phyloP scores from a whole-genome alignment of 2,888 invertebrate genomes.

The Aleiodes testaceus region DNA sequence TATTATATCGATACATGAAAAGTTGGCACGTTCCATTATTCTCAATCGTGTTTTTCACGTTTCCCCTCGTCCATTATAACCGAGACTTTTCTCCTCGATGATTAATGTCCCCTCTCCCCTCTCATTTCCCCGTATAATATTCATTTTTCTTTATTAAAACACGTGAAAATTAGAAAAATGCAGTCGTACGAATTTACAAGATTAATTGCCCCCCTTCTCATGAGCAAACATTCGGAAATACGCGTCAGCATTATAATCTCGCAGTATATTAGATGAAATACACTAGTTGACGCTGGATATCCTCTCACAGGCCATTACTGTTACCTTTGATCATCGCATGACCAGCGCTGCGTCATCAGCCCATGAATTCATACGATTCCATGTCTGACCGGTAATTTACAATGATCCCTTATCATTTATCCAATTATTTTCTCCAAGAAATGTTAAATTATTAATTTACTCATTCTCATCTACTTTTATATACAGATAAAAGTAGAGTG shows the following conservation, averaged over 20 bases:
- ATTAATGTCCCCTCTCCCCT: conserved; percentile 4
- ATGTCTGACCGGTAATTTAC: conserved; percentile 66
- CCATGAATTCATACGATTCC: conserved; percentile 67
- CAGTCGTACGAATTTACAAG: conserved; percentile 39
- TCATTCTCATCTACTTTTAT: conserved; percentile 17
- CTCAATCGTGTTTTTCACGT: conserved; percentile 25
- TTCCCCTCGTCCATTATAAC: conserved; percentile 20
- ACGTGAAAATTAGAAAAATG: too few relatives aligned
- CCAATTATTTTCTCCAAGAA: conserved; percentile 46
- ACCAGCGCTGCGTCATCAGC: conserved; percentile 72
- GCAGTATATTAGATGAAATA: conserved; percentile 72
- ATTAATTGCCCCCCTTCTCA: conserved; percentile 22
- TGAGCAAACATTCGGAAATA: conserved; percentile 50
- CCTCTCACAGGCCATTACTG: conserved; percentile 73
- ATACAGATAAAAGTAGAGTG: conserved; percentile 10
- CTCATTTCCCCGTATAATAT: background rate
- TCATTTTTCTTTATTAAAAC: too few relatives aligned
- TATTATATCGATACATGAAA: conserved; percentile 66
- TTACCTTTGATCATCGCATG: conserved; percentile 72
- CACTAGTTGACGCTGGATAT: conserved; percentile 62
- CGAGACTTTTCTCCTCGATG: conserved; percentile 20
- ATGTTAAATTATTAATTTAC: too few relatives aligned
- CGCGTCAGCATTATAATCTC: conserved; percentile 71
- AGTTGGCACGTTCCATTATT: conserved; percentile 36
- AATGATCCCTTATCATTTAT: conserved; percentile 53